Base-by-base conservation (phyloP, 1,140 invertebrate species). In the Zophobas morio region DNA sequence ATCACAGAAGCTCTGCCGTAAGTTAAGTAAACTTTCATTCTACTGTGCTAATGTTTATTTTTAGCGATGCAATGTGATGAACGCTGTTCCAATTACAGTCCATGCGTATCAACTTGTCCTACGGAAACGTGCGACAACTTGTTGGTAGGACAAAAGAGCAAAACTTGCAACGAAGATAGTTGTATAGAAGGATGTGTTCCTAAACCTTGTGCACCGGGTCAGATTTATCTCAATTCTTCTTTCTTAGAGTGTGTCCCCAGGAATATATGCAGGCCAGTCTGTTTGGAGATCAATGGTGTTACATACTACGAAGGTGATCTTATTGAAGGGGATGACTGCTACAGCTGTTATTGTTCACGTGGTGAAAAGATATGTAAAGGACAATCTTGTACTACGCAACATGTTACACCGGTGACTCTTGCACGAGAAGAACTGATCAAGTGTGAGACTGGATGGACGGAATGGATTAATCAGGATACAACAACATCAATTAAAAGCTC, bases 41-140 rank as follows among this genome's bases (percentile, higher is more conserved):
- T 33, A 63, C 5, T 34, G 39, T 34, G n/a, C 34, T 20, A 73
- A 5, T 56, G 6, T 53, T 8, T 34, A 36, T 60, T 70, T 74
- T 53, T 85, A 96, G 94, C 95, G 0, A 94, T 97, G 85, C 95
- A 97, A 85, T 97, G 96, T 84, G 94, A 96, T 84, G 91, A 93
- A 79, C 88, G 89, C 32, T 96, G 94, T 81, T 90, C 93, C 1
- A 90, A 89, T 4, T 97, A 97, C 85, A 93, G 91, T 66, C 90
- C 95, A 1, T 97, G 96, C 81, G 89, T 96, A 2, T 91, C 93
- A 0, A 90, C 94, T 0, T 97, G 96, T 84, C 94, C 95, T 0
- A 87, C 89, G 1, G 91, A 94, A 85, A 97, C 94, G 0, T 97
- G 96, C 83, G 94, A 96, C 75, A 96, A 95, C 83, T 87, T 92